Evolutionary conservation across 53 echinoderm and acorn worm genomes (phyloP).

Genomic region (Zoroaster sp.): DNA sequence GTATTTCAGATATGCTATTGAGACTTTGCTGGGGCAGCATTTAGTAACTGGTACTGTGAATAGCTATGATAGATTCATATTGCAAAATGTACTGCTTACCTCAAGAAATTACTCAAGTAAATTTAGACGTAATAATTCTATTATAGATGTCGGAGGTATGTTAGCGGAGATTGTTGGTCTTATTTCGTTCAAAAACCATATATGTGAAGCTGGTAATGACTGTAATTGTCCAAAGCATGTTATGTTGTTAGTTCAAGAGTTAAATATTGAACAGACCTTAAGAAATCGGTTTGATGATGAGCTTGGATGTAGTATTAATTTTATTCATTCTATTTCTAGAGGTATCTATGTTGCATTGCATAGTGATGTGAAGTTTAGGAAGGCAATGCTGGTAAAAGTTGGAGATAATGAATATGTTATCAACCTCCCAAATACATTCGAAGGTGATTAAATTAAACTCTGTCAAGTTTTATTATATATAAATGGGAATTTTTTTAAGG

Average conservation of each 20-base stretch:
- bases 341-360: conserved; percentile 5
- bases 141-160: background rate
- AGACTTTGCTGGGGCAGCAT: background rate
- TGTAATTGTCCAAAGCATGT: background rate
- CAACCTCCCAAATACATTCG: background rate
- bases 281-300: background rate
- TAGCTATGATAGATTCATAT: conserved; percentile 16
- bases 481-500: too few relatives aligned
- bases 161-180: background rate
- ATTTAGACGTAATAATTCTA: conserved; percentile 46
- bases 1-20: background rate
- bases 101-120: conserved; percentile 12
- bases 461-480: too few relatives aligned
- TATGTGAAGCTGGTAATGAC: background rate
- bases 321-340: conserved; percentile 10
- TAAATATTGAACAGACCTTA: background rate
- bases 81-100: background rate
- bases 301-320: conserved; percentile 9
- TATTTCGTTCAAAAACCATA: background rate
- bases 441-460: conserved; percentile 44
- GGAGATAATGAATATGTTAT: conserved; percentile 11
- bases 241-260: background rate
- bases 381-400: background rate
- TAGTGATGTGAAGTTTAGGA: background rate
- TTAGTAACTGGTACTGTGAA: background rate